These are phyloP conservation scores for Condylura cristata DNA, from an alignment of 2,113 vertebrate species.

Conservation along the genomic window DNA sequence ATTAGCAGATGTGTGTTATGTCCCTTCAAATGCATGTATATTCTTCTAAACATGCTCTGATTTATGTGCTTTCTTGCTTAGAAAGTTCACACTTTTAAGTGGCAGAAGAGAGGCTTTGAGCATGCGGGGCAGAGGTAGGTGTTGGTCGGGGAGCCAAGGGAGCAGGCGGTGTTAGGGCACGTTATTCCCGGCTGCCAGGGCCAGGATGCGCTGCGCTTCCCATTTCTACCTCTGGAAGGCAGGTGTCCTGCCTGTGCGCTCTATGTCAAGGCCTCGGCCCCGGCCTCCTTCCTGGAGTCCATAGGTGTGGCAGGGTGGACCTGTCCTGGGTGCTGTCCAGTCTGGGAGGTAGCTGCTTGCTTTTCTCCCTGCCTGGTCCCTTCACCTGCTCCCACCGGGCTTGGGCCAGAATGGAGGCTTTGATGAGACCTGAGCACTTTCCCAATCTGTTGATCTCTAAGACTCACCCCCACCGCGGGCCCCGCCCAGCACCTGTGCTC, in stretches of 20 bases:
- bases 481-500: too few relatives aligned
- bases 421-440: neutral
- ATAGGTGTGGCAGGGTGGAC: neutral
- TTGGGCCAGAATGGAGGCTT: neutral
- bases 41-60: neutral
- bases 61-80: neutral
- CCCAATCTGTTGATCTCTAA: neutral
- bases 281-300: neutral
- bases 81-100: neutral
- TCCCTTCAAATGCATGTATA: neutral
- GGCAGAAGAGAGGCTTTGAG: neutral
- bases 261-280: neutral
- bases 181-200: neutral
- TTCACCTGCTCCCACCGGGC: neutral
- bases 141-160: neutral
- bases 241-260: rapidly evolving
- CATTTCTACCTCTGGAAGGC: too few relatives aligned
- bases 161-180: neutral
- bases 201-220: rapidly evolving
- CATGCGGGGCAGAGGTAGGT: neutral
- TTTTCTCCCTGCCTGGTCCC: neutral
- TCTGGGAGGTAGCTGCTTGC: too few relatives aligned
- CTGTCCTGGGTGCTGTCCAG: neutral
- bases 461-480: rapidly evolving
- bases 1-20: neutral